Evolutionary conservation across 2,888 invertebrate species (phyloP), one percentile per base, ranked within the genome.

Genomic region (Acleris emargana): DNA sequence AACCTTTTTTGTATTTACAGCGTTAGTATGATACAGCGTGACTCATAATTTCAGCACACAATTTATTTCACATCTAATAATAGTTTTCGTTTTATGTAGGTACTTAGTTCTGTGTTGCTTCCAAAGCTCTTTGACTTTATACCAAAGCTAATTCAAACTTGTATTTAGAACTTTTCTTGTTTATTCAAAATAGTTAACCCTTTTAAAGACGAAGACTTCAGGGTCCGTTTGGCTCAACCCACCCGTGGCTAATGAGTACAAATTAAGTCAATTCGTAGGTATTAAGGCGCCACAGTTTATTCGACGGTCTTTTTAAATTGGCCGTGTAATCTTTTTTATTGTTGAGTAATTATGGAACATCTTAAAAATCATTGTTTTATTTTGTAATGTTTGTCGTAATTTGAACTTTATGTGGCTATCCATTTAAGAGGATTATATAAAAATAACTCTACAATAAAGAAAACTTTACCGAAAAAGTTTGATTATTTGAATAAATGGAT

Each of bases 231-330:
- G 71, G 60, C 72, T 73, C 73, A 86, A 88, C 89, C 86, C 90
- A 87, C 83, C 86, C 89, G 84, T 86, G 61, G 78, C 87, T 86
- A 89, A 91, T 85, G 82, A 81, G 76, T 69, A 75, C 74, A 84
- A 89, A 90, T 88, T 88, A 88, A 87, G 88, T 84, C 77, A 73
- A 79, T 79, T 80, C 75, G 78, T 80, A 76, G 73, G 76, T 77
- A 81, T 79, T 78, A 72, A 84, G 86, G 86, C 82, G 84, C 82
- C 81, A 76, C 78, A 81, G 78, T 87, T 88, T 86, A 87, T 86
- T 82, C 83, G 76, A 84, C 74, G 71, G 74, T 68, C 67, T 67
- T 67, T 66, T 75, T 75, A 81, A 85, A 89, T 88, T 79, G 80
- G 76, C 84, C 85, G 84, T 87, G 83, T 80, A 82, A 85, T 83